Percentiles rank a stretch among this genome's conserved stretches.
Evolutionary conservation across 1,140 invertebrate species (phyloP).

Genomic region (Macrotrachela quadricornifera): DNA sequence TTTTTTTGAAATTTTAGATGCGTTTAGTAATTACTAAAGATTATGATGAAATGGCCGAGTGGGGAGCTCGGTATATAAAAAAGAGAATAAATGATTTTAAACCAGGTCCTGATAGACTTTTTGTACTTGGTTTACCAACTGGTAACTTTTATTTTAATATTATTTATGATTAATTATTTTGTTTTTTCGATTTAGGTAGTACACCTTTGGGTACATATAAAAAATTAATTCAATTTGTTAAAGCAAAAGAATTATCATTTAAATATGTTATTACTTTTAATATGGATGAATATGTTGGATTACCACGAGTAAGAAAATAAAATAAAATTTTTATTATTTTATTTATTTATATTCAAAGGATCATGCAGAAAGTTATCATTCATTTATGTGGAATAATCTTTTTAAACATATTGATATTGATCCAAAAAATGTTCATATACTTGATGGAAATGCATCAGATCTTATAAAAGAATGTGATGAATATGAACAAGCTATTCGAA

Average conservation of each 20-base stretch:
- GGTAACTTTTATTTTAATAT: constrained; percentile 37
- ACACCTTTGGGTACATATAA: constrained; percentile 88
- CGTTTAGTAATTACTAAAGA: constrained; percentile 73
- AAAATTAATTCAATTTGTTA: constrained; percentile 70
- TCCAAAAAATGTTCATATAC: constrained; percentile 70
- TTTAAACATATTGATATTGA: constrained; percentile 95
- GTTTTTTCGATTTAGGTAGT: constrained; percentile 25
- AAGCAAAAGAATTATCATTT: constrained; percentile 74
- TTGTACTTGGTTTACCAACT: constrained; percentile 83
- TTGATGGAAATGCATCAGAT: constrained; percentile 80
- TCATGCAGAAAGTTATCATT: constrained; percentile 91
- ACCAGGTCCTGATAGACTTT: constrained; percentile 59
- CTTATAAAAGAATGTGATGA: constrained; percentile 60
- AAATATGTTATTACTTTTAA: constrained; percentile 97
- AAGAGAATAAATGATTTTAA: constrained; percentile 75
- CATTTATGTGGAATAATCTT: constrained; percentile 95
- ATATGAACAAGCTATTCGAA: constrained; percentile 64
- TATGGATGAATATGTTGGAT: constrained; percentile 97
- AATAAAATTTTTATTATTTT: background rate
- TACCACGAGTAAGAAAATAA: background rate
- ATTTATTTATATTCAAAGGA: constrained; percentile 47
- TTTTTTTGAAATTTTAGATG: constrained; percentile 51
- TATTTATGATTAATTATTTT: too few species aligned
- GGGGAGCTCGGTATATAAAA: constrained; percentile 83
- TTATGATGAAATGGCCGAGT: constrained; percentile 57